Conservation (phyloP, 2,113 vertebrate genomes). For the Chinchilla lanigera region DNA sequence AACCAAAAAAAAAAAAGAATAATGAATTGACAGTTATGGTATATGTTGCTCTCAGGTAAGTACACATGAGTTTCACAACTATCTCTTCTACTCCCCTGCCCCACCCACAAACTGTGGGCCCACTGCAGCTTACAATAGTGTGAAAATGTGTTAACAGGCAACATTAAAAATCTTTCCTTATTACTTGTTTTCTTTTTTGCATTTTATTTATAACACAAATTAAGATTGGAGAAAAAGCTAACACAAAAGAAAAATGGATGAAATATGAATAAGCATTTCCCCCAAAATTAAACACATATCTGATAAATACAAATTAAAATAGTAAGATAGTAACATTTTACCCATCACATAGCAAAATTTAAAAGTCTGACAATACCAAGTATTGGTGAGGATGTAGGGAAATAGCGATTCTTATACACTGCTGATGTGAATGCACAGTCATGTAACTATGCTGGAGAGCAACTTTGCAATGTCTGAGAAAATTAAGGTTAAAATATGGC, state of each 20-base stretch:
- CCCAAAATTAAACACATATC: background rate
- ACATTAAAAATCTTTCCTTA: background rate
- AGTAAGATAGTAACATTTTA: background rate
- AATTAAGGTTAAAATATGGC: background rate
- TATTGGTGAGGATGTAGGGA: background rate
- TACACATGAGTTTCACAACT: background rate
- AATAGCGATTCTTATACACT: background rate
- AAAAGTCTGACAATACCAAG: background rate
- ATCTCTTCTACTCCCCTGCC: background rate
- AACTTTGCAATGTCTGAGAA: background rate
- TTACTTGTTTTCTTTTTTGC: background rate
- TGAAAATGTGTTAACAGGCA: background rate
- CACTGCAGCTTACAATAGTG: background rate
- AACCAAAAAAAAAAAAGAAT: too few species aligned
- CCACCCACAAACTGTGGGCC: background rate
- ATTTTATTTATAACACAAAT: conserved; percentile 20
- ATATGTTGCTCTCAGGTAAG: background rate
- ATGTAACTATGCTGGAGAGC: background rate
- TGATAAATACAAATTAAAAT: background rate
- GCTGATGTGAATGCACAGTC: background rate
- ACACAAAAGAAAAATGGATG: conserved; percentile 6
- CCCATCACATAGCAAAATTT: background rate
- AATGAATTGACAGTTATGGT: too few species aligned
- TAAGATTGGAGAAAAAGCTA: conserved; percentile 19
- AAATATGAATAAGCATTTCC: background rate